These are phyloP conservation scores for Urocyon cinereoargenteus DNA, from an alignment of 2,797 vertebrate genomes.

Conservation along the genomic window DNA sequence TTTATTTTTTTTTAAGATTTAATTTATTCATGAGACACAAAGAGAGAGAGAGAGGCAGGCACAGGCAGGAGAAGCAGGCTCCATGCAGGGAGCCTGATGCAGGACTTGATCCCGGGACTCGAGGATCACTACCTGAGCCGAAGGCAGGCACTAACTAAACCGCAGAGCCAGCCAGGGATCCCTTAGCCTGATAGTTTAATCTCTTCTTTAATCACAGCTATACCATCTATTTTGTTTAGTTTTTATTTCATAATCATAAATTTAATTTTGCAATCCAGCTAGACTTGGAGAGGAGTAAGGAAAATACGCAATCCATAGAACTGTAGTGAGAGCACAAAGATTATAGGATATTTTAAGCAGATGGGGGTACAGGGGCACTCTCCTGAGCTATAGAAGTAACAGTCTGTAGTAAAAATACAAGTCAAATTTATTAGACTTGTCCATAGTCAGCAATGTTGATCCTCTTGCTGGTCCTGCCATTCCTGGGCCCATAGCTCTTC, in stretches of 20 bases:
- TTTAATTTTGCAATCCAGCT: background rate
- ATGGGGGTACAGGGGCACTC: background rate
- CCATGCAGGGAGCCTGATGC: too few species aligned
- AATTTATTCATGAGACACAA: background rate
- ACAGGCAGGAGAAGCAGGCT: too few species aligned
- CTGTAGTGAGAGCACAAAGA: background rate
- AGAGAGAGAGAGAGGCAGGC: too few species aligned
- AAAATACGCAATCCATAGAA: background rate
- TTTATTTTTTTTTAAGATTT: too few species aligned
- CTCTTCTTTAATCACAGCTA: background rate
- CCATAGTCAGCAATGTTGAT: background rate
- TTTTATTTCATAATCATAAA: background rate
- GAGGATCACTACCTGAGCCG: too few species aligned
- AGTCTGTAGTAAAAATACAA: background rate
- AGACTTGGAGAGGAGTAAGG: background rate
- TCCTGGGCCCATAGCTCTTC: background rate
- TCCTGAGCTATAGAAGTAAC: background rate
- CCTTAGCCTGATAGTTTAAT: constrained; percentile 8
- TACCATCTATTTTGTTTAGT: background rate
- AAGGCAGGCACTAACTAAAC: too few species aligned
- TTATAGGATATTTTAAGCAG: background rate
- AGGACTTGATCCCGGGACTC: too few species aligned
- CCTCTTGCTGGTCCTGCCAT: background rate
- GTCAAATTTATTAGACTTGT: background rate
- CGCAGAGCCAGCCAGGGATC: too few species aligned